phyloP scores from a whole-genome alignment of 2,113 vertebrate genomes.

The Morphnarchus princeps region DNA sequence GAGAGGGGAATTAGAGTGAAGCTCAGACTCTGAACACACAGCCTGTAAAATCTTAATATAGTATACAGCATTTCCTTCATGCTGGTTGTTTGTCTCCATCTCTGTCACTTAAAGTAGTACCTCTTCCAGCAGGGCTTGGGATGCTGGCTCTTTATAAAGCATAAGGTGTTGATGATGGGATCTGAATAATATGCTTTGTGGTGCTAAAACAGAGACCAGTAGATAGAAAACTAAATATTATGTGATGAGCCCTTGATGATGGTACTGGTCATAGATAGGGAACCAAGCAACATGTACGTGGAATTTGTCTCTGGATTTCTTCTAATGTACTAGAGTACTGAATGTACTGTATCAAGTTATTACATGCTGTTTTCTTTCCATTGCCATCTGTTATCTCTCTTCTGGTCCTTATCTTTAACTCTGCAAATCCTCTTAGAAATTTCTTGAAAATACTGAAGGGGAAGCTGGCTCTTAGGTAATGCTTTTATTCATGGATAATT shows the following conservation, averaged over 20 bases:
- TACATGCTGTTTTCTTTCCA: slow-evolving; percentile 51
- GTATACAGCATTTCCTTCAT: not conserved
- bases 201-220: not conserved
- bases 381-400: slow-evolving; percentile 63
- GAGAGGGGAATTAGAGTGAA: not conserved
- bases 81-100: not conserved
- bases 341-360: slow-evolving; percentile 49
- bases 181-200: not conserved
- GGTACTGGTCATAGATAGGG: slow-evolving; percentile 12
- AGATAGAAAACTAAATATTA: not conserved
- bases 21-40: not conserved
- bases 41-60: not conserved
- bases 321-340: slow-evolving; percentile 29
- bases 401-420: slow-evolving; percentile 59
- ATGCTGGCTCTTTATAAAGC: not conserved
- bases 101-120: not conserved
- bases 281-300: not conserved
- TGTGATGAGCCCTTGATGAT: not conserved
- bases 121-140: not conserved
- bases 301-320: slow-evolving; percentile 38
- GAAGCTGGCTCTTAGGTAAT: not conserved
- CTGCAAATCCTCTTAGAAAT: slow-evolving; percentile 20
- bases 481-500: not conserved
- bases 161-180: not conserved
- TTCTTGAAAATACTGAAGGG: not conserved